Percentiles rank a stretch among this genome's conserved stretches.
phyloP scores from a whole-genome alignment of 2,888 invertebrate species.

The Drosophila hamatofila region DNA sequence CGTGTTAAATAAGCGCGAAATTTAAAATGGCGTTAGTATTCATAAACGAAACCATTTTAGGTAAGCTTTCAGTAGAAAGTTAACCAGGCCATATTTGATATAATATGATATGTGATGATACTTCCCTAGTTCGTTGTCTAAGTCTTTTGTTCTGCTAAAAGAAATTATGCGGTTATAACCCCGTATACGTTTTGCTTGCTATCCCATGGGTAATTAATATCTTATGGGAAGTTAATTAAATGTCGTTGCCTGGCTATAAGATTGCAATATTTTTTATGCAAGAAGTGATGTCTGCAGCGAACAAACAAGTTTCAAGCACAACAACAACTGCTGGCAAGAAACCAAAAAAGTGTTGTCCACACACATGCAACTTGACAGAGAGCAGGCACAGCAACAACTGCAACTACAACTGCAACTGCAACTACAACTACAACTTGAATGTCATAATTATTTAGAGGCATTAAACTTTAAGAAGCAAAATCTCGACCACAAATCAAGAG shows the following conservation, averaged over 20 bases:
- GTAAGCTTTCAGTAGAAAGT: neutral
- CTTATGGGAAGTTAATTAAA: conserved; percentile 77
- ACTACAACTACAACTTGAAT: conserved; percentile 49
- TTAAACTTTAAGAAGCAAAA: conserved; percentile 75
- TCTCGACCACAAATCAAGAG: conserved; percentile 60
- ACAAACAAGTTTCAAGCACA: conserved; percentile 58
- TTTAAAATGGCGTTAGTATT: neutral
- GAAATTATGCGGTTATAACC: conserved; percentile 20
- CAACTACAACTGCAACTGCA: conserved; percentile 15
- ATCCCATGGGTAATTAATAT: conserved; percentile 68
- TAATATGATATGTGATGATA: neutral
- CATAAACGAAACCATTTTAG: neutral
- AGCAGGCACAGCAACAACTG: conserved; percentile 13
- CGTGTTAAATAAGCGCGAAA: neutral
- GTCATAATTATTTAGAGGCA: conserved; percentile 74
- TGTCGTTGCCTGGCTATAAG: conserved; percentile 39
- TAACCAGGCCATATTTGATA: neutral
- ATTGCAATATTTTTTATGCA: conserved; percentile 45
- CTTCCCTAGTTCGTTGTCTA: conserved; percentile 31
- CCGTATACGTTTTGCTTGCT: conserved; percentile 23
- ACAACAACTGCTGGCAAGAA: conserved; percentile 54
- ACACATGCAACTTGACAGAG: conserved; percentile 22
- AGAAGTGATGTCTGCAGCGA: conserved; percentile 29
- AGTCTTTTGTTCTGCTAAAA: conserved; percentile 41
- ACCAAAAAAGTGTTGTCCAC: conserved; percentile 71